A percentile compares a stretch with the other conserved stretches of the same genome.
Conservation (phyloP, 1,140 invertebrate species). For the Brachionus rotundiformis region DNA sequence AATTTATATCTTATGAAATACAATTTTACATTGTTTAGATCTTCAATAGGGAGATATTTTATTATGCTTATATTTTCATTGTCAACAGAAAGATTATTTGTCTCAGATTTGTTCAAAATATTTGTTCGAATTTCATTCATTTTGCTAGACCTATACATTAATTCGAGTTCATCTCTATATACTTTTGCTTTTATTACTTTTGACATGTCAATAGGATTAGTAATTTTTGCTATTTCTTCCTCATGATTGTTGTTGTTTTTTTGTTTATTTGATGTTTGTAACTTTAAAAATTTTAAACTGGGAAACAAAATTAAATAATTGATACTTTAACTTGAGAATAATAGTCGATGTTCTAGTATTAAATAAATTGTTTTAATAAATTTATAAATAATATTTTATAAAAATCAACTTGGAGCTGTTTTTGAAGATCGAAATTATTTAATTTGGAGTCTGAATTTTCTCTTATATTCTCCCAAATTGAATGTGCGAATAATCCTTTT, state of each 20-base stretch:
- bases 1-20: neutral
- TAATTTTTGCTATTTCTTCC: slow-evolving; percentile 25
- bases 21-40: neutral
- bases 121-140: slow-evolving; percentile 25
- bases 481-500: neutral
- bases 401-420: slow-evolving; percentile 30
- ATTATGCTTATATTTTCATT: neutral
- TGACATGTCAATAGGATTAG: neutral
- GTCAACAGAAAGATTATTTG: neutral
- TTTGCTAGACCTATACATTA: slow-evolving; percentile 42
- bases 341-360: neutral
- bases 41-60: neutral
- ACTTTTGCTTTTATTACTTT: slow-evolving; percentile 10
- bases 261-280: neutral
- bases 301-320: neutral
- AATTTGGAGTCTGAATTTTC: slow-evolving; percentile 12
- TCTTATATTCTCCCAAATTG: slow-evolving; percentile 20
- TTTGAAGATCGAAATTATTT: neutral
- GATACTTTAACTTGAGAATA: slow-evolving; percentile 34
- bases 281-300: neutral
- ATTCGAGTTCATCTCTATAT: slow-evolving; percentile 9
- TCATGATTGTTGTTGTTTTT: slow-evolving; percentile 16
- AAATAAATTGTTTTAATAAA: neutral
- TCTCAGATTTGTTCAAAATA: neutral
- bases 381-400: neutral